Base-by-base conservation (phyloP, 2,113 vertebrate genomes). In the Macroglossus sobrinus region DNA sequence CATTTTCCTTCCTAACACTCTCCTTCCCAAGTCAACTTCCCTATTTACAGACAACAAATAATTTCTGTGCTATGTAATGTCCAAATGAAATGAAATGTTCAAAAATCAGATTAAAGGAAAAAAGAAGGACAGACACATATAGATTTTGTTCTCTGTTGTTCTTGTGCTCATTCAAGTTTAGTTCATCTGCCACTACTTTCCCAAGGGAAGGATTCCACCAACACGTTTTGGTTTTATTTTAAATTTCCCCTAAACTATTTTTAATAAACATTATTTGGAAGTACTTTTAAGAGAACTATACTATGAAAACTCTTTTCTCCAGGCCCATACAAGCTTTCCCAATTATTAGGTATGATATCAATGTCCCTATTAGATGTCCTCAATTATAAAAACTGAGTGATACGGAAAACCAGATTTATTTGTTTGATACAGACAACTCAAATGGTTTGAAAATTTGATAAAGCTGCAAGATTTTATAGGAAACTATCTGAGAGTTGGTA, bases 71-170 rank as follows among this genome's bases (percentile, higher is more conserved):
- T 35, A 76, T 40, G 47, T 50, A 50, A 50, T 15, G 47, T 50
- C 13, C 47, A 50, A 50, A 50, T 55, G 80, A 80, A 78, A 53
- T 47, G 38, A 75, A 93, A 89, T 18, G 38, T 53, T 15, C 53
- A 92, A 88, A 95, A 66, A 69, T 53, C 47, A 85, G 18, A 76
- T 57, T 75, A 81, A 89, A 90, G 33, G 28, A 55, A 92, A 84
- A 78, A 40, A 24, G 24, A 75, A 33, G 4, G 3, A 88, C 0
- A 93, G 66, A 68, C 5, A 33, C 24, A 45, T 59, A 40, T 0
- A 50, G 47, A 50, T 50, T 50, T 50, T 85, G 40, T n/a, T 75
- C 40, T 76, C 59, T 66, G 45, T 12, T 72, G 63, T 86, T 80
- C 55, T 82, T 10, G 4, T 45, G 10, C 26, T 81, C 87, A 84